Conservation (phyloP, 2,113 vertebrate species). For the Laticauda laticaudata region DNA sequence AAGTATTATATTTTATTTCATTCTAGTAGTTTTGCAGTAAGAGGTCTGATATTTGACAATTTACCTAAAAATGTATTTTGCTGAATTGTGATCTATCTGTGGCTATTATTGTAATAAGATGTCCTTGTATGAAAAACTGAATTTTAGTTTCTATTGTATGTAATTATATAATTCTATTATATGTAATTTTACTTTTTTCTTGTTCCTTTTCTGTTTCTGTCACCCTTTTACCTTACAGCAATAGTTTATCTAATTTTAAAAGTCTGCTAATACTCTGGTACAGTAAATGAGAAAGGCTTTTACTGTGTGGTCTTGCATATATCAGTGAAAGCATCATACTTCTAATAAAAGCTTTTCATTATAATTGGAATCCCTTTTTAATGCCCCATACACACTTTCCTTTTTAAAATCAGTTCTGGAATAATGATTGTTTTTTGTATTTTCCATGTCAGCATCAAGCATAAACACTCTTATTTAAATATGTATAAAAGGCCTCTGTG, state of each 20-base stretch:
- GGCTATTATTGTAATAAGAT: not conserved
- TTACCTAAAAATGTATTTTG: not conserved
- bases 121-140: not conserved
- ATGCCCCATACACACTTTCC: constrained; percentile 26
- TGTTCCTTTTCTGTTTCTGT: constrained; percentile 35
- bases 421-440: not conserved
- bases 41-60: not conserved
- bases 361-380: constrained; percentile 46
- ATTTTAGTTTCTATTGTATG: constrained; percentile 40
- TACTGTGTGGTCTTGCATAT: constrained; percentile 52
- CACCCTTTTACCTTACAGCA: constrained; percentile 33
- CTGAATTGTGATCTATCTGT: not conserved
- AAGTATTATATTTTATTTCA: not conserved
- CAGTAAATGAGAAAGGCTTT: constrained; percentile 45
- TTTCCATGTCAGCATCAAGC: not conserved
- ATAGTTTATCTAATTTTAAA: constrained; percentile 61
- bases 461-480: not conserved
- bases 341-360: constrained; percentile 59
- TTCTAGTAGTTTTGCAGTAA: not conserved
- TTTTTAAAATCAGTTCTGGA: not conserved
- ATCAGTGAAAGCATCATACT: constrained; percentile 42
- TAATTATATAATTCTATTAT: constrained; percentile 5
- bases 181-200: not conserved
- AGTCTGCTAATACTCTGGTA: constrained; percentile 52
- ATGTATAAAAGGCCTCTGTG: not conserved